Base-by-base conservation (phyloP, 1,140 invertebrate species). In the Piezodorus guildinii region DNA sequence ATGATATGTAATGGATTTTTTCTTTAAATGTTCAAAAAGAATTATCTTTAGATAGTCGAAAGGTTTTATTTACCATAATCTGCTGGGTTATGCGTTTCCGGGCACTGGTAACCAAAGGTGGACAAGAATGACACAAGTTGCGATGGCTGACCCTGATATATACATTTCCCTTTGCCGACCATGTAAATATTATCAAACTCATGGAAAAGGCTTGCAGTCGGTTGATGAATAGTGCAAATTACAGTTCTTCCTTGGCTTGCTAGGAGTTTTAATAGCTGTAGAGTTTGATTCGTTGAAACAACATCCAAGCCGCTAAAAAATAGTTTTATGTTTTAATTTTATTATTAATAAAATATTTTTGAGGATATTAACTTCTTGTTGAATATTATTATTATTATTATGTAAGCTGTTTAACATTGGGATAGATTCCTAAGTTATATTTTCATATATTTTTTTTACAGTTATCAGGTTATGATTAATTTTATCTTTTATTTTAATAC, bases 201-300 rank as follows among this genome's bases (percentile, higher is more conserved):
- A 67, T 82, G 76, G 71, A 85, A 84, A 15, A 84, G 71, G 65
- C 79, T 78, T 17, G 82, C 80, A 66, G 78, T 81, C 0, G 85
- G 85, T 68, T 87, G 85, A 70, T 87, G 85, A 63, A 87, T 85
- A 2, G 84, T 85, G 69, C 81, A 81, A 5, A 87, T 70, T 21
- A 87, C 79, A 0, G 83, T 84, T 62, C 81, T 77, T 14, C 84
- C 71, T 67, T 78, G 77, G 9, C 70, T 65, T 0, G 82, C 79
- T 44, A 75, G 65, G 16, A 68, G 64, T 34, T 69, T 68, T 16
- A 80, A 67, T 44, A 78, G 44, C 15, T 71, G 68, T 34, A 85
- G 74, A 70, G 80, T 82, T 68, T 84, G 81, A 63, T 77, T 80
- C 67, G 80, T 80, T 0, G 80, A 78, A 1, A 80, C 77, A 64